Conservation (phyloP, 2,888 invertebrate species). For the Stenichneumon culpator region DNA sequence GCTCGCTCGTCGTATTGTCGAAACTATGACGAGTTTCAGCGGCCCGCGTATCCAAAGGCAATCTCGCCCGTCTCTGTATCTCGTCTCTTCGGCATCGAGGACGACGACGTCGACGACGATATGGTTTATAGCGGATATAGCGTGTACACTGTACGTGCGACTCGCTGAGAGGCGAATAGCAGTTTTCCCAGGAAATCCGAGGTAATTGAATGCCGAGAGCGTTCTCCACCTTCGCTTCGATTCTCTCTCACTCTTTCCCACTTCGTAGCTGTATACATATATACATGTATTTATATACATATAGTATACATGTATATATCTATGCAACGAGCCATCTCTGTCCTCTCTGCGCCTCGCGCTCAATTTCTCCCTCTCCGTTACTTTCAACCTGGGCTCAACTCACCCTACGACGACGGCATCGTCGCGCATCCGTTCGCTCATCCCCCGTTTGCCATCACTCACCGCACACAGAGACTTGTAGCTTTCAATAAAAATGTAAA, state of each 20-base stretch:
- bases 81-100: constrained; percentile 19
- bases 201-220: constrained; percentile 83
- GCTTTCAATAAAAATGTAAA: constrained; percentile 86
- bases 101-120: constrained; percentile 71
- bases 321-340: constrained; percentile 42
- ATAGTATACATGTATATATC: constrained; percentile 3
- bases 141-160: constrained; percentile 17
- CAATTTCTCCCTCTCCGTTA: constrained; percentile 51
- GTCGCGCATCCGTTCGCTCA: constrained; percentile 66
- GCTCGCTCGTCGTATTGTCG: constrained; percentile 79
- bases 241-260: constrained; percentile 69
- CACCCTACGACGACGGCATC: constrained; percentile 27
- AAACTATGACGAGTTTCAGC: constrained; percentile 73
- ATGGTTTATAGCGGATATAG: constrained; percentile 71
- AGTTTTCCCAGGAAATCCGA: constrained; percentile 83
- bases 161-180: constrained; percentile 78
- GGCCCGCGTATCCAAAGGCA: constrained; percentile 74
- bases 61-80: constrained; percentile 73
- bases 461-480: constrained; percentile 75
- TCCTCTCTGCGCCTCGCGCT: constrained; percentile 49
- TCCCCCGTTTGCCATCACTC: constrained; percentile 69
- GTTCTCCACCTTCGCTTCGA: constrained; percentile 71
- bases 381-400: constrained; percentile 25
- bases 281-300: background rate
- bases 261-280: constrained; percentile 66